phyloP scores from a whole-genome alignment of 2,797 vertebrate genomes.

The Carduelis carduelis region DNA sequence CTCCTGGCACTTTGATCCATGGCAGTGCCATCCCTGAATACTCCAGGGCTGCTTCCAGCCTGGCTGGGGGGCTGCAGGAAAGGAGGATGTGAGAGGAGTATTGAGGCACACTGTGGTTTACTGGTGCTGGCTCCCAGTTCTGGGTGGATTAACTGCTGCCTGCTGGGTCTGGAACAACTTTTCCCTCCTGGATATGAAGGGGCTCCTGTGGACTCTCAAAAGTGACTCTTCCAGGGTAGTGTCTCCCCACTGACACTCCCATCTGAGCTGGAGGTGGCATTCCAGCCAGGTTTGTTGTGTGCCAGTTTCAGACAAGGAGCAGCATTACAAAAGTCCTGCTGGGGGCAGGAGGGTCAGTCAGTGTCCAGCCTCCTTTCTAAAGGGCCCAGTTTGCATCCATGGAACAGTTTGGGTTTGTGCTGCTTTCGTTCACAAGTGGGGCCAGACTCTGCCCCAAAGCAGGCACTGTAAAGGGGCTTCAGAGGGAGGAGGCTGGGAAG shows the following conservation, averaged over 20 bases:
- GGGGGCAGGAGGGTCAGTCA: background rate
- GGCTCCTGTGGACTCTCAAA: conserved; percentile 9
- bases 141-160: conserved; percentile 68
- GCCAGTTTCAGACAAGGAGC: background rate
- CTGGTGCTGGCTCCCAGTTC: conserved; percentile 63
- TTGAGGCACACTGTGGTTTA: conserved; percentile 70
- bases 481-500: background rate
- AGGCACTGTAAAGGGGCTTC: background rate
- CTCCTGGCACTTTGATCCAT: conserved; percentile 74
- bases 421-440: background rate
- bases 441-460: background rate
- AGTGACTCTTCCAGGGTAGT: conserved; percentile 26
- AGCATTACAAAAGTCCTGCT: background rate
- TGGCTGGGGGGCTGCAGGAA: conserved; percentile 27
- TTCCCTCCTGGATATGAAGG: conserved; percentile 21
- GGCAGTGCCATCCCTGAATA: conserved; percentile 63
- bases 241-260: background rate
- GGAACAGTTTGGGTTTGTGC: background rate
- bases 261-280: background rate
- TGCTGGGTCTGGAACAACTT: conserved; percentile 53
- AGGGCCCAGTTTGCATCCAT: background rate
- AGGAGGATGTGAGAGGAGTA: background rate
- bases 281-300: background rate
- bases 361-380: background rate
- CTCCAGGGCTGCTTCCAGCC: conserved; percentile 67